These are phyloP conservation scores for Rotaria magnacalcarata DNA, from an alignment of 2,888 invertebrate genomes.

Conservation along the genomic window DNA sequence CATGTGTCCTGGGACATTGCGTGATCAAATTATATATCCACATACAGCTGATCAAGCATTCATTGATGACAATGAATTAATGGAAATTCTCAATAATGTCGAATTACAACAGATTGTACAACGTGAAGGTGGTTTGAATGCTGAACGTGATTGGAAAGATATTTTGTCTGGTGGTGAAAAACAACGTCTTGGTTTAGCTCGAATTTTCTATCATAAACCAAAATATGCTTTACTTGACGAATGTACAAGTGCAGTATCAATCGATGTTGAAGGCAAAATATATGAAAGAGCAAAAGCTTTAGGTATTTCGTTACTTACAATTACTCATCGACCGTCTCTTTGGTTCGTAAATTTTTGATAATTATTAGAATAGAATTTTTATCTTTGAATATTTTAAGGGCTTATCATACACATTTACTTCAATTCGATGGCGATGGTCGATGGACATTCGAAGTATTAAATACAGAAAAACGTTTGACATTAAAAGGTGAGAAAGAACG, in stretches of 20 bases:
- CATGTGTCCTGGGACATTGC: constrained; percentile 74
- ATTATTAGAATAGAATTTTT: no score
- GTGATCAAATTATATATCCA: constrained; percentile 92
- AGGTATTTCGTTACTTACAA: constrained; percentile 88
- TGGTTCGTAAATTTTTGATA: constrained; percentile 64
- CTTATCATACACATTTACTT: constrained; percentile 83
- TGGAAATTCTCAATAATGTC: constrained; percentile 73
- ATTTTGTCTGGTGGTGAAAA: constrained; percentile 63
- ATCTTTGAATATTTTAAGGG: background rate
- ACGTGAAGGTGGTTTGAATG: constrained; percentile 75
- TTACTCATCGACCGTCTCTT: constrained; percentile 88
- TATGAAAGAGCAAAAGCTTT: constrained; percentile 70
- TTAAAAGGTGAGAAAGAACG: constrained; percentile 61
- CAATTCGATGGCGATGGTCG: constrained; percentile 92
- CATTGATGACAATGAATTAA: constrained; percentile 69
- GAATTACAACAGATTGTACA: constrained; percentile 74
- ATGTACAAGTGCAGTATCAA: constrained; percentile 62
- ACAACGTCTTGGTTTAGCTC: constrained; percentile 61
- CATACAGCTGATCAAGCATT: constrained; percentile 66
- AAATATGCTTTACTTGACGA: constrained; percentile 62
- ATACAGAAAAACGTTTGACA: constrained; percentile 60
- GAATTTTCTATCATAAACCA: constrained; percentile 59
- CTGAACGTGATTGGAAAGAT: constrained; percentile 81
- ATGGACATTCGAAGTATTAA: constrained; percentile 72
- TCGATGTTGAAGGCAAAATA: constrained; percentile 62